phyloP scores from a whole-genome alignment of 2,888 invertebrate species.

The Brachyopa scutellaris region DNA sequence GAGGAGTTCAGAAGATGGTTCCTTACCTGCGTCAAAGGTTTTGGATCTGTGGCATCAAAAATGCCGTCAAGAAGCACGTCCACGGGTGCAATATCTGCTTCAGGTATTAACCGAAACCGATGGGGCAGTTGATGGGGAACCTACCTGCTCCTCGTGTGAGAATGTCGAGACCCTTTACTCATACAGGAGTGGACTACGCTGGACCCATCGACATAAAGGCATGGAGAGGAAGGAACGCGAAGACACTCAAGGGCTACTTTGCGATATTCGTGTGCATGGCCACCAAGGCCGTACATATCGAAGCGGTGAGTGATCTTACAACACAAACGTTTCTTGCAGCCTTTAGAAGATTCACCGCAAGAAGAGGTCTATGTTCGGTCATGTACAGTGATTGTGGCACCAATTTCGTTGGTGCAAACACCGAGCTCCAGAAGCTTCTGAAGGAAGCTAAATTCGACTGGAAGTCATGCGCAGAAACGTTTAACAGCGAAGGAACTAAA shows the following conservation, averaged over 20 bases:
- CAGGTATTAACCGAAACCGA: background rate
- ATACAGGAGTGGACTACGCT: constrained; percentile 69
- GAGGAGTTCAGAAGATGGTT: background rate
- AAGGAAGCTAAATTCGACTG: background rate
- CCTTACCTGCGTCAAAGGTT: background rate
- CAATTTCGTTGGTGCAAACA: constrained; percentile 75
- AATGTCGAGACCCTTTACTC: constrained; percentile 51
- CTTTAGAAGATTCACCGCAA: constrained; percentile 73
- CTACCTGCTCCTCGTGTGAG: constrained; percentile 66
- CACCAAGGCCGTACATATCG: constrained; percentile 30
- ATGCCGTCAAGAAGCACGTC: background rate
- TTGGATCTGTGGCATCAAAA: background rate
- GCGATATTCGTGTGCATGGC: constrained; percentile 74
- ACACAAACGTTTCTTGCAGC: constrained; percentile 74
- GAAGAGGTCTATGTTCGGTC: too few relatives aligned
- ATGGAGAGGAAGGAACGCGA: constrained; percentile 44
- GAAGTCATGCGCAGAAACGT: background rate
- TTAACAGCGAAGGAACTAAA: background rate
- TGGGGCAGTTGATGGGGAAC: constrained; percentile 73
- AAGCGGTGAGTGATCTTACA: constrained; percentile 32
- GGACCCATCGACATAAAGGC: constrained; percentile 63
- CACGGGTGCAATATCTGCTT: constrained; percentile 2
- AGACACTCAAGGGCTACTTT: constrained; percentile 73
- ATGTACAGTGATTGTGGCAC: constrained; percentile 75
- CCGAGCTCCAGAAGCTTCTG: background rate